phyloP scores from a whole-genome alignment of 1,140 invertebrate genomes.

The Globodera rostochiensis region DNA sequence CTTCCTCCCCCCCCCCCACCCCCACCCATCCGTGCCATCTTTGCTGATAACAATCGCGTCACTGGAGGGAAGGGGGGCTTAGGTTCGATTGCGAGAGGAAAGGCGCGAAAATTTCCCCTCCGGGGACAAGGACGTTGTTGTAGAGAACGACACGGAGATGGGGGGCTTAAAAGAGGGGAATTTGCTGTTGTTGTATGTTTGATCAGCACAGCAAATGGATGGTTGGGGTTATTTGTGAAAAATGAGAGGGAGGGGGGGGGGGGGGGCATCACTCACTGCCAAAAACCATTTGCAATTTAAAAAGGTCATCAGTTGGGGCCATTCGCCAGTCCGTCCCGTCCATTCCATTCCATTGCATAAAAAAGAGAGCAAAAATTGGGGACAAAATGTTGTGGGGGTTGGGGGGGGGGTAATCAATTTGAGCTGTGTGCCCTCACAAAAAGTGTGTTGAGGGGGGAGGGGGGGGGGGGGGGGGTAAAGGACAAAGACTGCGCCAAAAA shows the following conservation, averaged over 20 bases:
- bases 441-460: not conserved
- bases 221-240: not conserved
- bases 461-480: not conserved
- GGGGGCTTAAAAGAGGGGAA: too few species aligned
- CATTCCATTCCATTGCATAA: not conserved
- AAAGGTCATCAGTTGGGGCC: too few species aligned
- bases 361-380: slow-evolving; percentile 8
- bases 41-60: slow-evolving; percentile 14
- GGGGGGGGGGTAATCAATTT: not conserved
- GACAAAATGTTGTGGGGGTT: not conserved
- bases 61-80: not conserved
- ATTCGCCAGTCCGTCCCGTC: too few species aligned
- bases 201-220: not conserved
- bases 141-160: not conserved
- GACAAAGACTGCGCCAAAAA: slow-evolving; percentile 17
- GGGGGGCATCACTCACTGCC: not conserved
- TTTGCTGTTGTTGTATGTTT: not conserved
- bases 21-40: not conserved
- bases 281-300: not conserved
- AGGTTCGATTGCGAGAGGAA: not conserved
- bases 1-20: not conserved
- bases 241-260: not conserved
- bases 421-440: not conserved
- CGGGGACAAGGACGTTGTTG: slow-evolving; percentile 4
- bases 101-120: not conserved